phyloP scores from a whole-genome alignment of 64 coral and sea anemone species.

The Trachythela sp. region DNA sequence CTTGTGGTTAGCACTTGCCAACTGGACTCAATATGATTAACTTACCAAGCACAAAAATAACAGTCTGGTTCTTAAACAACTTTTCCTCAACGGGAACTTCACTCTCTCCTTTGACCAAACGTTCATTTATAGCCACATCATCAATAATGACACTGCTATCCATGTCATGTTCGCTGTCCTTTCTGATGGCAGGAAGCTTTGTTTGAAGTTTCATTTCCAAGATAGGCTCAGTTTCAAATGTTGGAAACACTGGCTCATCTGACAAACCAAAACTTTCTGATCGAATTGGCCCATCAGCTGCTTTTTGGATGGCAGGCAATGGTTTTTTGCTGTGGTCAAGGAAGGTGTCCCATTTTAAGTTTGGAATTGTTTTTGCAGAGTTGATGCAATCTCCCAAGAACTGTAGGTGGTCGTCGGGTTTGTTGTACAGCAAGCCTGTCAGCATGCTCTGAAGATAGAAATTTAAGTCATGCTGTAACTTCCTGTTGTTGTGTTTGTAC shows the following conservation, averaged over 20 bases:
- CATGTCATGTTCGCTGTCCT: neutral
- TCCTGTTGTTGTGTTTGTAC: too few relatives aligned
- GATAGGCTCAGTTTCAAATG: slow-evolving; percentile 81
- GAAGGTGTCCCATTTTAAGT: slow-evolving; percentile 93
- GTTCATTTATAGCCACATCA: neutral
- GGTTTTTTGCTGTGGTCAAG: slow-evolving; percentile 82
- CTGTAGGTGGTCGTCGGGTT: slow-evolving; percentile 79
- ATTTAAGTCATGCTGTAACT: neutral
- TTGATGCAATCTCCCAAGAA: slow-evolving; percentile 80
- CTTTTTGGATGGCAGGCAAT: slow-evolving; percentile 83
- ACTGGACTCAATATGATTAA: neutral
- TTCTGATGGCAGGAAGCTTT: slow-evolving; percentile 71
- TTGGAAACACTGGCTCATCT: neutral
- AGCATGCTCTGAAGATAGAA: slow-evolving; percentile 74
- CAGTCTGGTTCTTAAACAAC: slow-evolving; percentile 37
- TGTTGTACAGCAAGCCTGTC: slow-evolving; percentile 89
- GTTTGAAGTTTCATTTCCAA: slow-evolving; percentile 60
- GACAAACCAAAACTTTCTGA: slow-evolving; percentile 49
- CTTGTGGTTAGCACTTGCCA: neutral
- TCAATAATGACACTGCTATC: neutral
- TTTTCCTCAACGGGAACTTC: slow-evolving; percentile 44
- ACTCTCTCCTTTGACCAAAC: slow-evolving; percentile 61
- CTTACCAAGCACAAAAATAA: slow-evolving; percentile 94
- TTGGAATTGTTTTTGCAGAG: slow-evolving; percentile 66
- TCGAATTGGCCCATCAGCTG: slow-evolving; percentile 67